Conservation (phyloP, 2,888 invertebrate genomes). For the Brenthis hecate region DNA sequence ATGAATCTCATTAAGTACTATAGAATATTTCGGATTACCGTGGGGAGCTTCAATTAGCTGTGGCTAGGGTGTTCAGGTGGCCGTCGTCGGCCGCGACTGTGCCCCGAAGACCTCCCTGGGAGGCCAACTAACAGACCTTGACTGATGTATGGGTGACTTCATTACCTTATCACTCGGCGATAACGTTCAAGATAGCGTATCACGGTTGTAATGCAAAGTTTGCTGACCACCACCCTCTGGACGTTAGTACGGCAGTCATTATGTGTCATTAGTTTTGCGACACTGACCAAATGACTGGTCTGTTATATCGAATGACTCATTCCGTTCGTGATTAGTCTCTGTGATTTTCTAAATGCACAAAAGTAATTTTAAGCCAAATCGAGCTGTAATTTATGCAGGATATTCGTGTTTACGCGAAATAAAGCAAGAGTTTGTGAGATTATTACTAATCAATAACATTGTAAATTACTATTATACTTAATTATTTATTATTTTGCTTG, state of each 20-base stretch:
- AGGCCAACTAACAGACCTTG: slow-evolving; percentile 73
- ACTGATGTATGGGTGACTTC: slow-evolving; percentile 53
- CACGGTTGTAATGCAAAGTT: slow-evolving; percentile 43
- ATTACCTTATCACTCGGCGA: slow-evolving; percentile 43
- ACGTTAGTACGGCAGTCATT: slow-evolving; percentile 73
- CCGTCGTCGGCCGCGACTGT: slow-evolving; percentile 60
- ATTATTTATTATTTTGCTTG: not conserved
- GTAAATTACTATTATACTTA: not conserved
- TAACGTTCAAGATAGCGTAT: slow-evolving; percentile 53
- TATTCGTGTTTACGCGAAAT: slow-evolving; percentile 15
- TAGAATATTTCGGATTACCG: slow-evolving; percentile 50
- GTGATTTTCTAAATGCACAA: slow-evolving; percentile 63
- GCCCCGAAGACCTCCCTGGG: slow-evolving; percentile 68
- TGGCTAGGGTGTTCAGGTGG: slow-evolving; percentile 68
- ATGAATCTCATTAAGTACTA: slow-evolving; percentile 41
- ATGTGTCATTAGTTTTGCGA: slow-evolving; percentile 83
- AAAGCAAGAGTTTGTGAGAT: not conserved
- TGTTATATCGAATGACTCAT: slow-evolving; percentile 80
- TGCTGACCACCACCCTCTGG: slow-evolving; percentile 56
- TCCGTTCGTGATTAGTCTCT: slow-evolving; percentile 72
- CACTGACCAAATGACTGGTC: slow-evolving; percentile 81
- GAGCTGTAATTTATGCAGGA: slow-evolving; percentile 22
- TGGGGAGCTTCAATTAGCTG: slow-evolving; percentile 65
- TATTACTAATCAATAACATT: not conserved
- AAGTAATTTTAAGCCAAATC: slow-evolving; percentile 39